These are phyloP conservation scores for Cepaea hortensis DNA, from an alignment of 2,888 invertebrate species.

Conservation along the genomic window DNA sequence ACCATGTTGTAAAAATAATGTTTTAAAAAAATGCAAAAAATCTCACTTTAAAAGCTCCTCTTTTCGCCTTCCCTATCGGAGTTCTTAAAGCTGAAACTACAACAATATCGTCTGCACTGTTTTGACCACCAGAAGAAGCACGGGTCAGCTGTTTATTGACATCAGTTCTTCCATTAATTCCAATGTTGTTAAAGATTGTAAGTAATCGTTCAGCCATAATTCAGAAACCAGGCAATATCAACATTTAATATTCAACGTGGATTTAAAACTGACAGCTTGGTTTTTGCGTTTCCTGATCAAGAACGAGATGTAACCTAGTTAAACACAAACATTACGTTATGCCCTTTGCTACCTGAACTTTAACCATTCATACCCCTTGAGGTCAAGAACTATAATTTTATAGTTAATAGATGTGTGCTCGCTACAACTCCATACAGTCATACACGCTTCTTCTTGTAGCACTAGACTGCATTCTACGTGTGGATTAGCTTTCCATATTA, in stretches of 20 bases:
- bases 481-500: too few relatives aligned
- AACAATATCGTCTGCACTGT: conserved; percentile 74
- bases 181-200: conserved; percentile 56
- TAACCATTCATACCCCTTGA: not conserved
- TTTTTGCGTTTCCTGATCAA: too few relatives aligned
- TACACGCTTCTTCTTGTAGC: too few relatives aligned
- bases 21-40: too few relatives aligned
- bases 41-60: conserved; percentile 66
- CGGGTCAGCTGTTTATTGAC: conserved; percentile 29
- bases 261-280: too few relatives aligned
- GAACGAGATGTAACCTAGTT: too few relatives aligned
- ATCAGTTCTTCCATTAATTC: conserved; percentile 5
- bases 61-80: conserved; percentile 70
- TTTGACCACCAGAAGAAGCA: conserved; percentile 49
- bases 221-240: not conserved
- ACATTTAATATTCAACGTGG: too few relatives aligned
- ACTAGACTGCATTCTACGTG: too few relatives aligned
- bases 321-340: not conserved
- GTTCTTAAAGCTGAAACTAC: conserved; percentile 72
- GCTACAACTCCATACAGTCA: too few relatives aligned
- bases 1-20: too few relatives aligned
- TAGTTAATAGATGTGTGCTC: too few relatives aligned
- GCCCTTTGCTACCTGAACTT: conserved; percentile 15
- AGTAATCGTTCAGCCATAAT: conserved; percentile 58
- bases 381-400: not conserved